These are phyloP conservation scores for Electrona antarctica DNA, from an alignment of 2,113 vertebrate genomes.

Conservation along the genomic window DNA sequence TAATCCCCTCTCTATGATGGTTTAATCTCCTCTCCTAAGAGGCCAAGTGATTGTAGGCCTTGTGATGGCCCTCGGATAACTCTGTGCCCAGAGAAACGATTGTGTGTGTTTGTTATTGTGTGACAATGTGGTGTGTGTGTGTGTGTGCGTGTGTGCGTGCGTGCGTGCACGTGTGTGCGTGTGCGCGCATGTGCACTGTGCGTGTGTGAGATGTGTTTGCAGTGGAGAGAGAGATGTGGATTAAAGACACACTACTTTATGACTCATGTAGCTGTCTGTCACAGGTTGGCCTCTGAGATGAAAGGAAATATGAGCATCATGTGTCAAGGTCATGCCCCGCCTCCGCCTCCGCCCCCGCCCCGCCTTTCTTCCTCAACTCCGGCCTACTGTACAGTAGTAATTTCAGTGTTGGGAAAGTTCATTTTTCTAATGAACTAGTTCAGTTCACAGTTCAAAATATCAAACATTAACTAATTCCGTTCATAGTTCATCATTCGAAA, in stretches of 20 bases:
- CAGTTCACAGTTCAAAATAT: too few species aligned
- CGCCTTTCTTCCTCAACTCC: too few species aligned
- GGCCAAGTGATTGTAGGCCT: constrained; percentile 42
- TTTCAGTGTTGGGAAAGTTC: too few species aligned
- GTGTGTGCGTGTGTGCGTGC: background rate
- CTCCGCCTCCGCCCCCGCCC: background rate
- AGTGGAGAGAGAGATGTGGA: background rate
- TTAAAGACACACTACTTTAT: background rate
- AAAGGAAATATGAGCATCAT: constrained; percentile 8
- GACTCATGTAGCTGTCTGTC: constrained; percentile 1
- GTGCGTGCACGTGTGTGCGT: background rate
- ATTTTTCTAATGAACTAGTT: too few species aligned
- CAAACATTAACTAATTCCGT: too few species aligned
- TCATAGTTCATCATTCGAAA: too few species aligned
- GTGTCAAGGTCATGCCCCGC: constrained; percentile 11
- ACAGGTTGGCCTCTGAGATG: background rate
- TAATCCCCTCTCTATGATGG: constrained; percentile 55
- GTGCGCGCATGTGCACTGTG: too few species aligned
- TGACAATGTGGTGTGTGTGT: background rate
- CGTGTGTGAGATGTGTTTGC: background rate
- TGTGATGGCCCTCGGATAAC: constrained; percentile 56
- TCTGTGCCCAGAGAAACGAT: background rate
- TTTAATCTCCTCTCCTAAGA: constrained; percentile 50
- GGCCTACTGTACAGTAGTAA: too few species aligned
- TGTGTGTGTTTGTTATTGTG: background rate